Base-by-base conservation (phyloP, 2,888 invertebrate species). In the Tachina fera region DNA sequence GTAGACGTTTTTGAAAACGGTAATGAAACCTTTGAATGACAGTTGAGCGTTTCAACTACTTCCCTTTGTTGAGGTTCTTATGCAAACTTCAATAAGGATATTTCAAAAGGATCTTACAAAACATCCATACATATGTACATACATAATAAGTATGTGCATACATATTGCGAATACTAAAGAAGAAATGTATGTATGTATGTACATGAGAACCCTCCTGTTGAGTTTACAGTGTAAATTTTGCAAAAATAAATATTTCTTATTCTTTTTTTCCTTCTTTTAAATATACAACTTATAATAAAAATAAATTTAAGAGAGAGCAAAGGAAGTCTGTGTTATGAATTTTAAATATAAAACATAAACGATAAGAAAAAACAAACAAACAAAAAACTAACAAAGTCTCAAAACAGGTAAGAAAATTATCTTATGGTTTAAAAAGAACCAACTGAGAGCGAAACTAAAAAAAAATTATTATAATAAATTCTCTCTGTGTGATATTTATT, bases 321-420 rank as follows among this genome's bases (percentile, higher is more conserved):
- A 80, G 86, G 86, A 86, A 83, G 80, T 83, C 45, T 86, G 72
- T 86, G 77, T 75, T 84, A 74, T 84, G 86, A 80, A 86, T 83
- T 83, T 86, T 80, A 86, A 84, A 53, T 70, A 72, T 16, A 74
- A 72, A 63, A 70, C 45, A 60, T 19, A 74, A 68, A 70, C 67
- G 14, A 41, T 70, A 31, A 31, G 31, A 61, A 60, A 49, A 22
- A 47, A 47, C 10, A 22, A 68, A 67, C 10, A 68, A 22, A 1
- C 31, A 61, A 60, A 49, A 22, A 47, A 47, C n/a, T 31, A 68
- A 58, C 14, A 68, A 22, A 0, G 22, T 67, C 51, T 70, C 11
- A 58, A 77, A 5, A 71, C 85, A 78, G 85, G 85, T 82, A 81
- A 78, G 67, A 22, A 65, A 47, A 77, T 56, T 65, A 67, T 45